Evolutionary conservation across 2,113 vertebrate species (phyloP).

Genomic region (Lasiurus cinereus): DNA sequence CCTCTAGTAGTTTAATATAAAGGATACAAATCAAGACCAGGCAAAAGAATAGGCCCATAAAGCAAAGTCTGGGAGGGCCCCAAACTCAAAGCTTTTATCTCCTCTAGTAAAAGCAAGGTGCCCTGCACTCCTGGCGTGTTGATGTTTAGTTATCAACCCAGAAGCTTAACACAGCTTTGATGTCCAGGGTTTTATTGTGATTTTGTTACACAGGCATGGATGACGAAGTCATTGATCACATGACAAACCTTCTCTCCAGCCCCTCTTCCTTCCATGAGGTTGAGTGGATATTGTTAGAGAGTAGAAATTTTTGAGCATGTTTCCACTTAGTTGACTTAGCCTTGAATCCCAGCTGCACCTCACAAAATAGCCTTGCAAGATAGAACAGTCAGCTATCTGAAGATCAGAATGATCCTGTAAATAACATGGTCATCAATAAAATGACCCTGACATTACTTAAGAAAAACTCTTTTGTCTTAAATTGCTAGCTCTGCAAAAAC

Average conservation of each 20-base stretch:
- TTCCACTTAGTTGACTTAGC: no score
- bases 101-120: neutral
- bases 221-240: neutral
- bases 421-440: no score
- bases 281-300: no score
- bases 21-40: neutral
- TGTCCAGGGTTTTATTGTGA: neutral
- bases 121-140: accelerated
- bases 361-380: no score
- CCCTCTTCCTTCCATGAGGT: neutral
- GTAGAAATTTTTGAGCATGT: no score
- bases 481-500: no score
- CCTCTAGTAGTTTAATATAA: neutral
- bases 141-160: neutral
- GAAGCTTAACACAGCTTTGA: neutral
- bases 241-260: neutral
- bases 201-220: neutral
- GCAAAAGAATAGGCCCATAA: neutral
- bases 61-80: neutral
- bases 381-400: no score
- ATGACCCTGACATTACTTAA: no score
- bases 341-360: no score
- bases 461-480: no score
- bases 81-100: neutral
- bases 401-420: no score